Evolutionary conservation across 2,888 invertebrate genomes (phyloP).

Genomic region (Phragmatobia fuliginosa): DNA sequence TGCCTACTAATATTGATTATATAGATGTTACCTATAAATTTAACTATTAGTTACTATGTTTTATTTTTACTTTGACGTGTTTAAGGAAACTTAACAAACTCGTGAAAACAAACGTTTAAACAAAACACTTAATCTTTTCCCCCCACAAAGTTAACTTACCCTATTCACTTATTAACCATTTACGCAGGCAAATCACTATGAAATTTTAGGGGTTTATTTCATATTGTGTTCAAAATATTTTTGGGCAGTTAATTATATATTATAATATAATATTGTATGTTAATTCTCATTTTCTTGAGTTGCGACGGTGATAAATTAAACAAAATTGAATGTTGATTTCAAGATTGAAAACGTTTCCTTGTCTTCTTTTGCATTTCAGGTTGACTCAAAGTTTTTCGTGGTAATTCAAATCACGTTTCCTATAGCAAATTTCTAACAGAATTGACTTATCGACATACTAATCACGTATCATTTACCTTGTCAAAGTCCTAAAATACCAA

Average conservation of each 20-base stretch:
- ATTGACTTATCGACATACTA: constrained; percentile 28
- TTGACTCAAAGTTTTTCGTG: background rate
- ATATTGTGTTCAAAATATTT: no score
- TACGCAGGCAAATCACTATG: no score
- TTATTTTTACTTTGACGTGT: background rate
- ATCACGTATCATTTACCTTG: constrained; percentile 46
- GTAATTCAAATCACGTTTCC: constrained; percentile 24
- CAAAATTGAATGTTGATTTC: background rate
- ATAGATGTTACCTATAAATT: background rate
- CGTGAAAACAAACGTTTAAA: background rate
- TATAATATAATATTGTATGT: no score
- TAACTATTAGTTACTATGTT: background rate
- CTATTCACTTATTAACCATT: no score
- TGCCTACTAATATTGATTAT: background rate
- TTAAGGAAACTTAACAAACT: no score
- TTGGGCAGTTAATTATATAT: no score
- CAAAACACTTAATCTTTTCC: background rate
- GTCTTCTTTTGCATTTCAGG: background rate
- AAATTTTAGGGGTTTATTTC: no score
- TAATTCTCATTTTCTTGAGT: no score
- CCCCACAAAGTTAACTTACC: no score
- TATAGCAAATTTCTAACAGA: constrained; percentile 21
- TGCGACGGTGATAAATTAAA: background rate
- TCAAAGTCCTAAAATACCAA: constrained; percentile 28
- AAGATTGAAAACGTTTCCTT: background rate